Evolutionary conservation across 2,888 invertebrate genomes (phyloP), one percentile per base, ranked within the genome.

Genomic region (Ornithoptera priamus): DNA sequence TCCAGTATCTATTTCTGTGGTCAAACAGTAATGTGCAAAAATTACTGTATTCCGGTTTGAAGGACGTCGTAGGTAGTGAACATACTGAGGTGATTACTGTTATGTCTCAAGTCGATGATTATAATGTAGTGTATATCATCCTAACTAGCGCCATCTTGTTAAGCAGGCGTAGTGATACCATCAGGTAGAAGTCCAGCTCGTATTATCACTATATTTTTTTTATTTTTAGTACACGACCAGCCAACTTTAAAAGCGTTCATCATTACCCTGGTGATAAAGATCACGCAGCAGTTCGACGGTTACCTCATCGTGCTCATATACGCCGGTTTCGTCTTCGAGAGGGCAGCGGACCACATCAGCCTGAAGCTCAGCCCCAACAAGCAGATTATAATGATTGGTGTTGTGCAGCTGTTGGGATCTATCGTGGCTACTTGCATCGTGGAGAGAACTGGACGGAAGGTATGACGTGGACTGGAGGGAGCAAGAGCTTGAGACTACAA

Each of bases 371-470:
- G 85, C 56, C 86, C 91, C 0, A 92, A 92, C 78, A 88, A 90
- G 75, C 92, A 92, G 72, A 85, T 91, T 66, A 92, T 92, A 80
- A 67, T 92, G 81, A 88, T 92, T 0, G 92, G 92, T 0, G 70
- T 85, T 0, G 88, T 92, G 0, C 90, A 92, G 67, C 75, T 92
- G 0, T 63, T 92, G 2, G 92, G 92, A 0, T 90, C 91, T 2
- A 81, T 85, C 0, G 74, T 90, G 0, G 91, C 89, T 0, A 91
- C 92, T 6, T 85, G 85, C 67, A 82, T 92, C 17, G 91, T 92
- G 17, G 92, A 92, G 78, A 89, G 82, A 77, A 91, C 91, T 75
- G 92, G 92, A 0, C 81, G 92, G 67, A 92, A 92, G 86, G 92
- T 92, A 62, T 20, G 22, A 2, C 24, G 2, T 50, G 15, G 17